Conservation (phyloP, 2,797 vertebrate species). For the Agapornis canus region DNA sequence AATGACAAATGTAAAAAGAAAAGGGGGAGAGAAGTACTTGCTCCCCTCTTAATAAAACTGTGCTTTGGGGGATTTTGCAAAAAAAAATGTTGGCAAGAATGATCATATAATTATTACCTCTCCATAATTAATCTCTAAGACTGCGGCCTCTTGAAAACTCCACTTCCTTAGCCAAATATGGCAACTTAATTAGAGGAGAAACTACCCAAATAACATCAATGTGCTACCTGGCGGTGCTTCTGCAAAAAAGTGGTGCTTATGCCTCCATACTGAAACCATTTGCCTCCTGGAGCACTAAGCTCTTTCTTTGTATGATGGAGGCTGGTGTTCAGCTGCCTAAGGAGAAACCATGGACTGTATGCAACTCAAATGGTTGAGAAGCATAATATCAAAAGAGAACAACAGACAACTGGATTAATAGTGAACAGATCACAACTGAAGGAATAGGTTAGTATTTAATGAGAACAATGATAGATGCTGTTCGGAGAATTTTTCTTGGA, state of each 20-base stretch:
- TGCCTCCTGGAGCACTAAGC: background rate
- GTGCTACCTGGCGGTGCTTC: background rate
- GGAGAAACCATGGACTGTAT: background rate
- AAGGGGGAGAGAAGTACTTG: background rate
- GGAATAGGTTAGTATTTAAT: background rate
- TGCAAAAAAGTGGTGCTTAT: background rate
- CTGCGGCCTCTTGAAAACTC: background rate
- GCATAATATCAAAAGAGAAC: background rate
- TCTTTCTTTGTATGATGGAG: background rate
- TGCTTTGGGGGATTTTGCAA: background rate
- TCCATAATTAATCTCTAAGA: background rate
- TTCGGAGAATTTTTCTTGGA: background rate
- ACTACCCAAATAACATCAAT: background rate
- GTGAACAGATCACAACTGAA: background rate
- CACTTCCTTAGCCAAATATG: background rate
- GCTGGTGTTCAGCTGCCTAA: background rate
- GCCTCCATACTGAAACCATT: background rate
- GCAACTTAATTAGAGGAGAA: background rate
- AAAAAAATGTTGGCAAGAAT: background rate
- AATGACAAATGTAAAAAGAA: background rate
- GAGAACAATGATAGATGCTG: background rate
- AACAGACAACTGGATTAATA: background rate
- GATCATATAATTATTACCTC: background rate
- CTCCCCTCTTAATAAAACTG: background rate
- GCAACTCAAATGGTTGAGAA: background rate